Base-by-base conservation (phyloP, 2,797 vertebrate genomes). In the Tinamus major region DNA sequence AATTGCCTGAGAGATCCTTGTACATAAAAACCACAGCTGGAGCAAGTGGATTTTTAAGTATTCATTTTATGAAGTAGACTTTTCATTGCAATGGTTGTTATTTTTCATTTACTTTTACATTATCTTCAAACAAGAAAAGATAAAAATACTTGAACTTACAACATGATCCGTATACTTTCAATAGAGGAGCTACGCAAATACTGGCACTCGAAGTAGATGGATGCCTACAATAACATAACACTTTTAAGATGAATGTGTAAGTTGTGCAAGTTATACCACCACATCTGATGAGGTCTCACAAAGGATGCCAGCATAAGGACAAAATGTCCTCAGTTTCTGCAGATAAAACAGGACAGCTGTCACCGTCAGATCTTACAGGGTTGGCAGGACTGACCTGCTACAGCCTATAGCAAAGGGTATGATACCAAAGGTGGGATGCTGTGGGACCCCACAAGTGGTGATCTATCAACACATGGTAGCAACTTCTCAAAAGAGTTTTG, bases 21-120 rank as follows among this genome's bases (percentile, higher is more conserved):
- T 41, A 68, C 82, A 86, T 95, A 93, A 93, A 93, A 94, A 67
- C 86, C 42, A 56, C 94, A 94, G 94, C 94, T 96, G 95, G 86
- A 91, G 88, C 79, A 48, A 90, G 90, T 31, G 80, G 74, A 35
- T 88, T 91, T 82, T 91, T 83, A 94, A 93, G 64, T 59, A 91
- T 92, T 93, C 94, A 70, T 87, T 93, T 96, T 96, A 94, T 76
- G 87, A 87, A 94, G 84, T 78, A 94, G 68, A 75, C 79, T 91
- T 92, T 86, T 95, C 87, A 92, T 82, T 2, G 29, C 78, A 91
- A 80, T 63, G 51, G 81, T 53, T 70, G 84, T 77, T 94, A 91
- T 94, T 89, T 95, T 92, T 91, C 86, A 95, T 91, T 93, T 92
- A 92, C 24, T 80, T 94, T 91, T 81, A 70, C 55, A 91, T 56